A percentile compares a stretch with the other conserved stretches of the same genome.
phyloP scores from a whole-genome alignment of 2,797 vertebrate genomes.

The Pygocentrus nattereri region DNA sequence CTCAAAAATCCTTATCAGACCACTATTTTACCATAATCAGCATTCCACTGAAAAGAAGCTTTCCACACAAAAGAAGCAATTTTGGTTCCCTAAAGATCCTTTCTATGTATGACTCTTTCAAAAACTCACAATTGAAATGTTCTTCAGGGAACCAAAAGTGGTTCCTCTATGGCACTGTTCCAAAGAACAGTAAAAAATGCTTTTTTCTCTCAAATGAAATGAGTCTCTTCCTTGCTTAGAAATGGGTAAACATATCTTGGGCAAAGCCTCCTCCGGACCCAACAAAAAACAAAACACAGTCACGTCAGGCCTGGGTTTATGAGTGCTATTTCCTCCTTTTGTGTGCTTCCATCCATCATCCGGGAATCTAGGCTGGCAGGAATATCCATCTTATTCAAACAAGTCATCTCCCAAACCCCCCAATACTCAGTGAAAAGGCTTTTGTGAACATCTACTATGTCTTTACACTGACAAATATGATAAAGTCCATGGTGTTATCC shows the following conservation, averaged over 20 bases:
- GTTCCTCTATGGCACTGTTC: too few relatives aligned
- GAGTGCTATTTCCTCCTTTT: slow-evolving; percentile 49
- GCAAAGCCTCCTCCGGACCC: slow-evolving; percentile 20
- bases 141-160: too few relatives aligned
- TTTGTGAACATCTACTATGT: slow-evolving; percentile 37
- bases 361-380: slow-evolving; percentile 51
- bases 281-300: background rate
- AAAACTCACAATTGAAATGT: too few relatives aligned
- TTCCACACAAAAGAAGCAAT: too few relatives aligned
- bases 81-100: too few relatives aligned
- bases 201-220: slow-evolving; percentile 5
- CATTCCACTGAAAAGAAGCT: too few relatives aligned
- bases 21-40: too few relatives aligned
- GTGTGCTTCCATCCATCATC: slow-evolving; percentile 54
- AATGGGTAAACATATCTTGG: slow-evolving; percentile 43
- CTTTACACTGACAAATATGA: slow-evolving; percentile 36
- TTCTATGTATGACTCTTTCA: too few relatives aligned
- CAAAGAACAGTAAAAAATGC: too few relatives aligned
- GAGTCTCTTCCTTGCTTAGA: slow-evolving; percentile 4
- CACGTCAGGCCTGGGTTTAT: slow-evolving; percentile 46
- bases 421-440: slow-evolving; percentile 29
- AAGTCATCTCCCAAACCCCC: slow-evolving; percentile 46
- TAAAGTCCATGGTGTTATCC: slow-evolving; percentile 12
- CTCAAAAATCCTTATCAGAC: too few relatives aligned
- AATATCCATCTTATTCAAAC: slow-evolving; percentile 58